Base-by-base conservation (phyloP, 2,797 vertebrate species). In the Microchirus variegatus region DNA sequence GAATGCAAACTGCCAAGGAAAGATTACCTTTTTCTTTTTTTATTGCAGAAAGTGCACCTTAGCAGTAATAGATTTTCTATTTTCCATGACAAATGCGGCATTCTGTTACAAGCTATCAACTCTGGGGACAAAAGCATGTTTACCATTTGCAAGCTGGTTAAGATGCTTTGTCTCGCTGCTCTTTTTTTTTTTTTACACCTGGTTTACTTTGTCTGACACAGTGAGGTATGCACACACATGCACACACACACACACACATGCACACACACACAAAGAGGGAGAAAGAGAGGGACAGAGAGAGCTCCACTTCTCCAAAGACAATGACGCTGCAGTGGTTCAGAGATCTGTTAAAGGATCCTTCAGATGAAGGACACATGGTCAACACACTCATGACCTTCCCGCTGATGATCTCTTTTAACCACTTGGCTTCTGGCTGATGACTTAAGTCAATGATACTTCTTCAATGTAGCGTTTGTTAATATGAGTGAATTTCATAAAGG, bases 371-470 rank as follows among this genome's bases (percentile, higher is more conserved):
- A 61, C 71, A n/a, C 81, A n/a, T 0, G 19, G 17, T 42, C 58
- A 53, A 53, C 64, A 51, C 58, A 67, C 77, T 73, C 77, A 62
- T 59, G 79, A 84, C 77, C 74, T 78, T 80, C 71, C 74, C 3
- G 64, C 58, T 1, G 40, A 51, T 42, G 19, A 36, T 37, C 41
- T 44, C 43, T 64, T 64, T 15, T 43, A 43, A 43, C 11, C 41
- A 43, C 13, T 17, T 9, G 43, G 16, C 36, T 58, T 53, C 26
- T 13, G 2, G 45, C 17, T 41, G 38, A 49, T 9, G 31, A 16
- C 47, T 58, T 44, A 35, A 3, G 56, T 63, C 53, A 74, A 42
- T 52, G 44, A 22, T 13, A 10, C 58, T 42, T 10, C 5, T 15
- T 14, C 17, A 10, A 18, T 9, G 11, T 4, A 49, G 17, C 46